Base-by-base conservation (phyloP, 1,140 invertebrate species). In the Carposina sasakii region DNA sequence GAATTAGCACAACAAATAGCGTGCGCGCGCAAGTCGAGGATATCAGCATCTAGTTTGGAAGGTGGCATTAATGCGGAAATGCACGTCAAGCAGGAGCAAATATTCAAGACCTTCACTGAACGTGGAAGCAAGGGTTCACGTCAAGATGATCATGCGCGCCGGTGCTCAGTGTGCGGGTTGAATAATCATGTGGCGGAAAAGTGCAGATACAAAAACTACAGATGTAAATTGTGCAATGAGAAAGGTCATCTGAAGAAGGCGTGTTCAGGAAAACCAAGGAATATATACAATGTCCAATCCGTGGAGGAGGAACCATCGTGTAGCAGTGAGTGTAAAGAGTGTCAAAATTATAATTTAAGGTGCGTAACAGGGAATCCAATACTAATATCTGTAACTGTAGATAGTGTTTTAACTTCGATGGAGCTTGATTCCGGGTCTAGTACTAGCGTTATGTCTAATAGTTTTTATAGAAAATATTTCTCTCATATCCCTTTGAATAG, bases 1-100 rank as follows among this genome's bases (percentile, higher is more conserved):
- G 61, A 72, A 23, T 33, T 71, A 20, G 66, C 67, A 12, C 28
- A 57, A 15, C 17, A 45, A 9, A 24, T 57, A 12, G 63, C 65
- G 17, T 31, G 57, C 20, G 49, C 58, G 51, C 58, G 46, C 42
- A 39, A 44, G 40, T 44, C 23, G 42, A 48, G 43, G 16, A 37
- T 19, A 9, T 3, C n/a, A 4, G 15, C 33, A 3, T 10, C 5
- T 10, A 3, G 5, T 6, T 12, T 24, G 43, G n/a, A n/a, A n/a
- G n/a, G n/a, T n/a, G n/a, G n/a, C n/a, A n/a, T n/a, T n/a, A n/a
- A n/a, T n/a, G n/a, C n/a, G n/a, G n/a, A n/a, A n/a, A 12, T 16
- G 13, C 6, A 8, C 2, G 6, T 47, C 13, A 47, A 47, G 44
- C 30, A 47, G 30, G 44, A 47, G 44, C 44, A 30, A n/a, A 12